These are phyloP conservation scores for Parauchenoglanis punctatus DNA, from an alignment of 2,797 vertebrate genomes.

Conservation along the genomic window DNA sequence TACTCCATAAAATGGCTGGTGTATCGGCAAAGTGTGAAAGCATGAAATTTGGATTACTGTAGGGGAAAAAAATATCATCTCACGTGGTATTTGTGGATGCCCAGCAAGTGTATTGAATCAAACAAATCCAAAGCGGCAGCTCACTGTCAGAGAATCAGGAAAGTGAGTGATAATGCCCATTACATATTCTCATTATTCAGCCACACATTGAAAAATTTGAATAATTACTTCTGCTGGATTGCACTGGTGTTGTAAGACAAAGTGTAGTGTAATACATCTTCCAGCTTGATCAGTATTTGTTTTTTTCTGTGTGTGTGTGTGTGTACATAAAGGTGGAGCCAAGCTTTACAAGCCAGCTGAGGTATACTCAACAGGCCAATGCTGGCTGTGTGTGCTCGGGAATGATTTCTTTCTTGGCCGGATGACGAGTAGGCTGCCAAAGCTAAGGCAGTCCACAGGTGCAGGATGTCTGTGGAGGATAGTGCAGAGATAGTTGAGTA, in stretches of 20 bases:
- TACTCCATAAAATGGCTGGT: not conserved
- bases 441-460: constrained; percentile 49
- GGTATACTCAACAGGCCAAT: constrained; percentile 9
- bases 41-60: not conserved
- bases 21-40: not conserved
- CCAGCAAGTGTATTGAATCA: not conserved
- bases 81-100: not conserved
- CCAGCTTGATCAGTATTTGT: constrained; percentile 25
- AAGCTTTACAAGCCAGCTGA: constrained; percentile 16
- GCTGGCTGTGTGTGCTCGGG: constrained; percentile 14
- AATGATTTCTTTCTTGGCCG: constrained; percentile 47
- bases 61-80: constrained; percentile 6
- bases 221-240: constrained; percentile 32
- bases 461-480: constrained; percentile 41
- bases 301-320: constrained; percentile 3
- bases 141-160: constrained; percentile 15
- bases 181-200: constrained; percentile 19
- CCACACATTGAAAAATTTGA: not conserved
- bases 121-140: constrained; percentile 16
- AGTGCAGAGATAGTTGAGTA: constrained; percentile 41
- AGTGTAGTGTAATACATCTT: constrained; percentile 28
- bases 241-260: constrained; percentile 12
- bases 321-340: not conserved
- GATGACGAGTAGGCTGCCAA: constrained; percentile 16
- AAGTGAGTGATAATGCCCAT: constrained; percentile 20